Evolutionary conservation across 2,113 vertebrate species (phyloP).

Genomic region (Cyprinodon tularosa): DNA sequence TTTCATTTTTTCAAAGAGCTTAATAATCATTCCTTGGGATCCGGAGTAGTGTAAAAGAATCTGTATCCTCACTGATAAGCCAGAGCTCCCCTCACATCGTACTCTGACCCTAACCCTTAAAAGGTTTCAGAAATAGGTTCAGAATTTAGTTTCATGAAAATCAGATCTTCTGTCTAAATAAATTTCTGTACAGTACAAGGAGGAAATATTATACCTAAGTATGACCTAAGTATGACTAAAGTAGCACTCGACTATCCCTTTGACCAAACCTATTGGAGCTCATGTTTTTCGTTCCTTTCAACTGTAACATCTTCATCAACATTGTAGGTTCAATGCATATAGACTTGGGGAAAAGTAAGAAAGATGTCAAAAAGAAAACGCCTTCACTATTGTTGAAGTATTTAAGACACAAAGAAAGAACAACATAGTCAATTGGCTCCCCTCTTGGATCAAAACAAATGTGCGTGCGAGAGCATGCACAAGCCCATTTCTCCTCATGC

Average conservation of each 20-base stretch:
- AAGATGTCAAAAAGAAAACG: too few relatives aligned
- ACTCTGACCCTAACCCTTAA: slow-evolving; percentile 20
- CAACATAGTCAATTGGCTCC: too few relatives aligned
- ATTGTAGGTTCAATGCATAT: too few relatives aligned
- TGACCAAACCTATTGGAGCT: background rate
- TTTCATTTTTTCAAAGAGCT: slow-evolving; percentile 39
- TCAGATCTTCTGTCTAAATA: background rate
- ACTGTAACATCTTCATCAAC: too few relatives aligned
- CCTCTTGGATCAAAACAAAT: too few relatives aligned
- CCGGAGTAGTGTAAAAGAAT: slow-evolving; percentile 35
- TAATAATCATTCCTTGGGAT: slow-evolving; percentile 57
- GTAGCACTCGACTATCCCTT: background rate
- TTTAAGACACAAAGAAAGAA: too few relatives aligned
- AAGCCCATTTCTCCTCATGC: too few relatives aligned
- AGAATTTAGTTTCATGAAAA: slow-evolving; percentile 10
- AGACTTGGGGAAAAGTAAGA: too few relatives aligned
- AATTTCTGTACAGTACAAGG: background rate
- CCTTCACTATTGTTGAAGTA: too few relatives aligned
- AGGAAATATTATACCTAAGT: background rate
- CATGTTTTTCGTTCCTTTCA: too few relatives aligned
- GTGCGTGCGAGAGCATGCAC: too few relatives aligned
- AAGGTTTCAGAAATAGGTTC: background rate
- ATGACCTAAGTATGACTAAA: background rate
- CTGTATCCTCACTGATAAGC: slow-evolving; percentile 73
- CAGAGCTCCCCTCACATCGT: slow-evolving; percentile 9